Evolutionary conservation across 2,888 invertebrate genomes (phyloP).

Genomic region (Meandrusa payeni): DNA sequence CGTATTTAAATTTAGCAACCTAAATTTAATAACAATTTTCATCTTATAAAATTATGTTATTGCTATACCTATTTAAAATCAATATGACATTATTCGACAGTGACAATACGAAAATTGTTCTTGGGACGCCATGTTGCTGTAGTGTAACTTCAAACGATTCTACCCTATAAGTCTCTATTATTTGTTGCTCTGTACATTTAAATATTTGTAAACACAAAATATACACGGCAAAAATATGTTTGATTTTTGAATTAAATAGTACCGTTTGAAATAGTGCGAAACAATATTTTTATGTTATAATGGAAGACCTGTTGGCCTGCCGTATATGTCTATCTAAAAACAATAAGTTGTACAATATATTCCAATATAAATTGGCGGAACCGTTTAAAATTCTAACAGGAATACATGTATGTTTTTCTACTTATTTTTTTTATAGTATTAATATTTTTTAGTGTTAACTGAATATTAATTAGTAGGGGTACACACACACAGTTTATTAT

Average conservation of each 20-base stretch:
- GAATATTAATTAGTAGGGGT: too few species aligned
- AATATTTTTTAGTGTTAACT: too few species aligned
- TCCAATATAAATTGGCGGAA: conserved; percentile 40
- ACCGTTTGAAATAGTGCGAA: too few species aligned
- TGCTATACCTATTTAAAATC: too few species aligned
- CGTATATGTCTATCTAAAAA: conserved; percentile 56
- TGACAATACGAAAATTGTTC: too few species aligned
- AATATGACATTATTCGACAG: too few species aligned
- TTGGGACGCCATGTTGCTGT: conserved; percentile 17
- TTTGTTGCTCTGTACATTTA: conserved; percentile 22
- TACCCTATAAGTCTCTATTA: conserved; percentile 8
- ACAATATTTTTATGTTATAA: conserved; percentile 19
- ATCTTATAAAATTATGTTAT: too few species aligned
- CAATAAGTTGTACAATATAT: conserved; percentile 50
- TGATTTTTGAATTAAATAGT: background rate
- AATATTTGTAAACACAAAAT: conserved; percentile 15
- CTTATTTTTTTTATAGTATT: too few species aligned
- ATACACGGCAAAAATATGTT: background rate
- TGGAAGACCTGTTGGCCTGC: conserved; percentile 41
- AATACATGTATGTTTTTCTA: conserved; percentile 38
- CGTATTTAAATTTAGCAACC: too few species aligned
- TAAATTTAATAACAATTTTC: too few species aligned
- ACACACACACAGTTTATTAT: too few species aligned
- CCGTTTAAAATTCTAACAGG: conserved; percentile 51
- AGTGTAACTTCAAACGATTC: conserved; percentile 14